Evolutionary conservation across 2,888 invertebrate species (phyloP), one percentile per base, ranked within the genome.

Genomic region (Margaritifera margaritifera): DNA sequence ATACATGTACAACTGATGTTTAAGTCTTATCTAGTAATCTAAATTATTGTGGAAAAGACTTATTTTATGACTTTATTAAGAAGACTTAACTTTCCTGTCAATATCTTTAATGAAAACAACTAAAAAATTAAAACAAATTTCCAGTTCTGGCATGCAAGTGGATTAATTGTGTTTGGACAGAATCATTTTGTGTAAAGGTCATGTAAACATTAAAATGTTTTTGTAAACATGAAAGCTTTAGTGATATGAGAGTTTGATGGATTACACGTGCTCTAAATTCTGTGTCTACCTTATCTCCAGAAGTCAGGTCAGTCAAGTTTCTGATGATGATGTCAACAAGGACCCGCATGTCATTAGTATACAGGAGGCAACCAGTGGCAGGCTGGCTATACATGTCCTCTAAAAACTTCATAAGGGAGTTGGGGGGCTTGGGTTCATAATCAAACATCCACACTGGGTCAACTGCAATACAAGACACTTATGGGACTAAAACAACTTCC

Each of bases 291-390:
- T 85, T 77, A 89, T 97, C 97, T 42, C 96, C 96, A 6, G 96
- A 93, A 58, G 95, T 94, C 74, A 97, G 92, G 90, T 98, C 97
- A 4, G 95, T 94, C 42, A 98, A 92, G 89, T 97, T 96, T 62
- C 98, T 92, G 64, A 96, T 94, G 66, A 97, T 93, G 85, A 98
- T 97, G 88, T 98, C 98, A 74, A 98, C 94, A 70, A 98, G 92
- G 58, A 98, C 98, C 90, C 95, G 96, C 57, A 95, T 94, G 88
- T 98, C 98, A 87, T 98, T 98, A 0, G 97, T 96, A 90, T 98
- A 98, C 90, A 98, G 96, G 75, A 97, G 92, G 79, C 93, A 93
- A 0, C 97, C 95, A 1, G 97, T 96, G 77, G 93, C 92, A 78
- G 93, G 92, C 80, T 93, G 93, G 74, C 93, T 93, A 89, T 97